phyloP scores from a whole-genome alignment of 2,888 invertebrate genomes.

The Bellardia bayeri region DNA sequence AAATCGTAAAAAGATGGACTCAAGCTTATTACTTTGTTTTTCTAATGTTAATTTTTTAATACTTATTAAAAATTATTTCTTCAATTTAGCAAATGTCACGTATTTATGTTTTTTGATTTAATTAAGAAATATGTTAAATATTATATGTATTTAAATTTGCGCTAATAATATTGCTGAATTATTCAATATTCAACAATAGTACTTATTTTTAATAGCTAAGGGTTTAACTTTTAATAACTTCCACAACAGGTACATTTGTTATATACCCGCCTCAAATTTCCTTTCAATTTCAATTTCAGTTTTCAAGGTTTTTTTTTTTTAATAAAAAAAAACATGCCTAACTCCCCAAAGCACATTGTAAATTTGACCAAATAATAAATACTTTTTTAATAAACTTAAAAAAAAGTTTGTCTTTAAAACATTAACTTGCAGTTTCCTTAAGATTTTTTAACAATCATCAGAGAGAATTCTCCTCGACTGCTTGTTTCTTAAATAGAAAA shows the following conservation, averaged over 20 bases:
- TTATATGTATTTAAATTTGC: too few species aligned
- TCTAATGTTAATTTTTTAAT: too few species aligned
- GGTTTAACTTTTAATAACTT: conserved; percentile 3
- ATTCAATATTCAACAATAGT: neutral
- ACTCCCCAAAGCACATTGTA: conserved; percentile 43
- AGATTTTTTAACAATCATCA: neutral
- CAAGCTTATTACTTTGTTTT: too few species aligned
- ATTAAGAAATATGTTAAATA: too few species aligned
- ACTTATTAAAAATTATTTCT: too few species aligned
- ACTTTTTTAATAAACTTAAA: conserved; percentile 56
- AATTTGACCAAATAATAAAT: conserved; percentile 63
- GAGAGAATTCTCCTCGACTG: conserved; percentile 9
- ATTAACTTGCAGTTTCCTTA: conserved; percentile 2
- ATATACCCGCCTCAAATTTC: neutral
- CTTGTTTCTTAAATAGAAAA: conserved; percentile 45
- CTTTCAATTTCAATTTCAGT: neutral
- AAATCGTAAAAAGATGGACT: too few species aligned
- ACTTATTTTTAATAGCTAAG: neutral
- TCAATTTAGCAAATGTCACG: too few species aligned
- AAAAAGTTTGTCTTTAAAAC: conserved; percentile 23
- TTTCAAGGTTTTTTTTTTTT: neutral
- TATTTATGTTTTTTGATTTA: too few species aligned
- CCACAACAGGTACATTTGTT: conserved; percentile 1
- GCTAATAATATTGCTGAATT: too few species aligned
- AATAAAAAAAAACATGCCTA: conserved; percentile 1